phyloP scores from a whole-genome alignment of 2,113 vertebrate genomes.

The Callospermophilus lateralis region DNA sequence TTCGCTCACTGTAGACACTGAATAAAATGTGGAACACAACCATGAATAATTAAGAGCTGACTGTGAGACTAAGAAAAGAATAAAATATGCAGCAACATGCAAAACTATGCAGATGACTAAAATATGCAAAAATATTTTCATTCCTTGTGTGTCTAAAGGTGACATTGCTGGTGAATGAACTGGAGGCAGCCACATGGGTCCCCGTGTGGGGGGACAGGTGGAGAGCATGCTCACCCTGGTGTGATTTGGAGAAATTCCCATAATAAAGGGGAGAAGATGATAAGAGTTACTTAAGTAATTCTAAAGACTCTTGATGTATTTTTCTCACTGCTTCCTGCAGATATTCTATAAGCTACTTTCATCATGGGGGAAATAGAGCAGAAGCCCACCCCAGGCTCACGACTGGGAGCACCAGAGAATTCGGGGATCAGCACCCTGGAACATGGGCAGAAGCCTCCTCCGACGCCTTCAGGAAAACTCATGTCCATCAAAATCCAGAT shows the following conservation, averaged over 20 bases:
- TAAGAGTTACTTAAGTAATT: neutral
- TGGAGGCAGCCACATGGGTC: fast-evolving
- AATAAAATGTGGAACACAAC: neutral
- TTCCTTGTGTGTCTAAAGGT: neutral
- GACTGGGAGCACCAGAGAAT: slow-evolving; percentile 95
- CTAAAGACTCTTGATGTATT: neutral
- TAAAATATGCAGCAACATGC: neutral
- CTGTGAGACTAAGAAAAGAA: neutral
- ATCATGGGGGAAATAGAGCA: slow-evolving; percentile 96
- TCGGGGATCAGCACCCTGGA: slow-evolving; percentile 98
- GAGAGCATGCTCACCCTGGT: no score
- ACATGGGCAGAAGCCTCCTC: slow-evolving; percentile 93
- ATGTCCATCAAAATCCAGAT: slow-evolving; percentile 96
- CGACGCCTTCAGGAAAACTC: slow-evolving; percentile 94
- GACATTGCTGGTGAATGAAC: neutral
- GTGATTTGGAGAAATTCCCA: neutral
- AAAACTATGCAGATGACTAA: slow-evolving; percentile 28
- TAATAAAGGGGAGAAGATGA: neutral
- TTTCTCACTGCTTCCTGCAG: slow-evolving; percentile 80
- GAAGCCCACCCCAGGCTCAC: slow-evolving; percentile 92
- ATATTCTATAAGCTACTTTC: slow-evolving; percentile 78
- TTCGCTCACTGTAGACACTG: neutral
- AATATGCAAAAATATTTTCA: neutral
- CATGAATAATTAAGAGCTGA: neutral
- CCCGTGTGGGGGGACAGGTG: fast-evolving